phyloP scores from a whole-genome alignment of 2,113 vertebrate species.

The Oxyruncus cristatus region DNA sequence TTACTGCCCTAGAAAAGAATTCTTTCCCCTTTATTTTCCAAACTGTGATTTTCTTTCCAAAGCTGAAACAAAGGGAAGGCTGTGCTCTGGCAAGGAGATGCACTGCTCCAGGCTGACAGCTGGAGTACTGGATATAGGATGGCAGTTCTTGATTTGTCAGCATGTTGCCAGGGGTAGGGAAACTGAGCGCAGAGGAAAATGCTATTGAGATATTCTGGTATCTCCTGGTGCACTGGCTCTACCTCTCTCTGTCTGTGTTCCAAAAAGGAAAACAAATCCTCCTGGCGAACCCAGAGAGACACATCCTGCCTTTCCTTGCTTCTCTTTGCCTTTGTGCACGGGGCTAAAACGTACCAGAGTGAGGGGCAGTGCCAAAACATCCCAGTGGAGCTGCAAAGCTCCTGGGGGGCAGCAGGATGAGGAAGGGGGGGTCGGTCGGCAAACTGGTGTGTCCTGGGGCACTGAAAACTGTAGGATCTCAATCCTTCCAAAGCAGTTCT shows the following conservation, averaged over 20 bases:
- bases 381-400: neutral
- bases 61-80: conserved; percentile 32
- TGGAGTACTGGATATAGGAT: conserved; percentile 27
- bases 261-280: neutral
- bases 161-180: conserved; percentile 32
- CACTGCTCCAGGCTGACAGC: conserved; percentile 22
- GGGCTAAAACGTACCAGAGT: neutral
- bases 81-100: neutral
- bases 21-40: neutral
- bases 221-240: neutral
- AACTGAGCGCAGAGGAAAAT: neutral
- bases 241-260: neutral
- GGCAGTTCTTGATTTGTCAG: conserved; percentile 47
- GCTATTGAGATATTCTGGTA: conserved; percentile 21
- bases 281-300: neutral
- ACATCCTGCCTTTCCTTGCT: neutral
- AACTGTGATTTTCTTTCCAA: conserved; percentile 8
- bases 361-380: neutral
- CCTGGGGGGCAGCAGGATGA: neutral
- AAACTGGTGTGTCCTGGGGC: neutral
- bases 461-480: neutral
- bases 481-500: neutral
- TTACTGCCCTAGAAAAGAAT: neutral
- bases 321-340: neutral
- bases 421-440: neutral